phyloP scores from a whole-genome alignment of 2,888 invertebrate species.

The Axea sp. region DNA sequence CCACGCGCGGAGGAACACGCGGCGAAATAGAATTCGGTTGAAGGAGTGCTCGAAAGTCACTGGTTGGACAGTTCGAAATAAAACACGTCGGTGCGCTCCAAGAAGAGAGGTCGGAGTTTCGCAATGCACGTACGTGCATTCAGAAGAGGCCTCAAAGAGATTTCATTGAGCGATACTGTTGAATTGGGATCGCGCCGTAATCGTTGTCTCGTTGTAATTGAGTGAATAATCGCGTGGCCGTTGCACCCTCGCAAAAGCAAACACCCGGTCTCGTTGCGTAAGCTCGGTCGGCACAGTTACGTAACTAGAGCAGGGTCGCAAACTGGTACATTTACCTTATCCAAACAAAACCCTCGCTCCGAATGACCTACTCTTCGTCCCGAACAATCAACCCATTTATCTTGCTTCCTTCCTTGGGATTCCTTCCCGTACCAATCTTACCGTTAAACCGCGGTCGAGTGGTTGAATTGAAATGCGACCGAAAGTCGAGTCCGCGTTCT shows the following conservation, averaged over 20 bases:
- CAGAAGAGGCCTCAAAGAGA: too few species aligned
- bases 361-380: conserved; percentile 52
- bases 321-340: conserved; percentile 50
- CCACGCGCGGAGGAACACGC: too few species aligned
- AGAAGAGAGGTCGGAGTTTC: too few species aligned
- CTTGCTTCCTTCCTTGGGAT: conserved; percentile 35
- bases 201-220: too few species aligned
- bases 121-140: too few species aligned
- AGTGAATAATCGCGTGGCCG: too few species aligned
- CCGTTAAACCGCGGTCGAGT: conserved; percentile 31
- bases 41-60: too few species aligned
- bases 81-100: too few species aligned
- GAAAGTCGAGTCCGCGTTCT: conserved; percentile 15
- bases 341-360: conserved; percentile 33
- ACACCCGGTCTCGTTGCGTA: conserved; percentile 11
- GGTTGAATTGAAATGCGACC: conserved; percentile 26
- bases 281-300: conserved; percentile 13
- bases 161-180: too few species aligned
- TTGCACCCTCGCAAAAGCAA: conserved; percentile 16
- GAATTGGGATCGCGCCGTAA: too few species aligned
- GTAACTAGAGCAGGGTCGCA: conserved; percentile 41
- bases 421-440: conserved; percentile 43
- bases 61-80: too few species aligned
- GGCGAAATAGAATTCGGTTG: too few species aligned
- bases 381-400: conserved; percentile 54